Base-by-base conservation (phyloP, 1,140 invertebrate species). In the Nasonia vitripennis region DNA sequence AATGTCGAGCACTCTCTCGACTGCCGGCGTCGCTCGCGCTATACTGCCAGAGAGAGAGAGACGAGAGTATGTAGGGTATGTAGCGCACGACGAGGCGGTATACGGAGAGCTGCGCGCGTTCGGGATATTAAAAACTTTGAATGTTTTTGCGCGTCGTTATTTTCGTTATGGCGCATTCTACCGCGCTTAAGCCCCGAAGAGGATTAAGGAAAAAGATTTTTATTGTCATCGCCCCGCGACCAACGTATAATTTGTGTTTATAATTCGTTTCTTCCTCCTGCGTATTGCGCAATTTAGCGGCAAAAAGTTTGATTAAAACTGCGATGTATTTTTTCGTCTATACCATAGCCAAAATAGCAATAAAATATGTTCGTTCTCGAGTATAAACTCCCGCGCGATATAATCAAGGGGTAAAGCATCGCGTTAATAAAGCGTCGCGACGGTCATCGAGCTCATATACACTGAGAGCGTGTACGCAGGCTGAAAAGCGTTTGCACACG, bases 51-150 rank as follows among this genome's bases (percentile, higher is more conserved):
- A 62, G 55, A n/a, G 20, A 37, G 55, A 62, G 55, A n/a, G 20
- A 62, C 55, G 55, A n/a, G 55, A 62, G 55, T 62, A 62, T 62
- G 20, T 62, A 62, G 55, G 55, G 55, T 62, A 62, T 62, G 55
- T 62, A 62, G 55, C 6, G 27, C 27, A 27, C 27, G 27, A n/a
- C 17, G 55, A 6, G 0, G 17, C 20, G 55, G 55, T 20, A 20
- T 5, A 20, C 14, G 2, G 37, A 27, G n/a, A 71, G 37, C 20
- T 37, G 67, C 7, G 27, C 7, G 27, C 31, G 11, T 34, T 14
- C n/a, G 20, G 10, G 75, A 78, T 84, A 79, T 86, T 86, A 86
- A 86, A 82, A 82, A 86, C 84, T 81, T 81, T 78, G 12, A 80
- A 84, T 81, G 78, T 78, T 81, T 79, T 78, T 77, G 55, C 74